Conservation (phyloP, 2,797 vertebrate species). For the Enoplosus armatus region DNA sequence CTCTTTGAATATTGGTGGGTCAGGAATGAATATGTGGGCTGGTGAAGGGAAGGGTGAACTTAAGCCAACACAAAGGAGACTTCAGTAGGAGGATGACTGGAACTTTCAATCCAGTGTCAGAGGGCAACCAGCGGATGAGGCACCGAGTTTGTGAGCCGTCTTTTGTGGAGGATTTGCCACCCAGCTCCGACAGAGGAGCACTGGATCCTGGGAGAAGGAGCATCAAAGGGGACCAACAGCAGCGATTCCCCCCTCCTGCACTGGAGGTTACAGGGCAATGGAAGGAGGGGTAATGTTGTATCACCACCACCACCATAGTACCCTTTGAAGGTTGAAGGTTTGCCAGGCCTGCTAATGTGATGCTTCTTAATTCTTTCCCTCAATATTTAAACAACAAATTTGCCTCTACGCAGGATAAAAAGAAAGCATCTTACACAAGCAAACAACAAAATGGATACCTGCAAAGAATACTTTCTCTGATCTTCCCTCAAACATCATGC, state of each 20-base stretch:
- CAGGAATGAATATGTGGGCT: constrained; percentile 62
- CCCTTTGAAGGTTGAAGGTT: neutral
- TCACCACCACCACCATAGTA: constrained; percentile 33
- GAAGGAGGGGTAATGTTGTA: neutral
- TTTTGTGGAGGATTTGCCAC: constrained; percentile 77
- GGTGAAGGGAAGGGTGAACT: constrained; percentile 52
- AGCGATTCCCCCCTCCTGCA: constrained; percentile 29
- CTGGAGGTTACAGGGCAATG: constrained; percentile 35
- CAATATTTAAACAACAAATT: constrained; percentile 11
- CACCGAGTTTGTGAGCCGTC: constrained; percentile 71
- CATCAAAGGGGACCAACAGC: constrained; percentile 59
- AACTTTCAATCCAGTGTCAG: constrained; percentile 81
- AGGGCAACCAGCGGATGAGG: constrained; percentile 67
- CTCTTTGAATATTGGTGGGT: constrained; percentile 73
- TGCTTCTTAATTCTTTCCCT: neutral
- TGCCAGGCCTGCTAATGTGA: neutral
- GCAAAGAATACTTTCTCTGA: neutral
- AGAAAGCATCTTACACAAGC: neutral
- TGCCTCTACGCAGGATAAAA: neutral
- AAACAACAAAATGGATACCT: neutral
- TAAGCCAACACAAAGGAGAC: constrained; percentile 71
- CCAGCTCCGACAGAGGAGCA: constrained; percentile 71
- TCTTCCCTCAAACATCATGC: constrained; percentile 6
- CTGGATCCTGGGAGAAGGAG: constrained; percentile 48
- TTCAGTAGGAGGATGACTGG: constrained; percentile 76